Conservation (phyloP, 2,888 invertebrate genomes). For the Erannis defoliaria region DNA sequence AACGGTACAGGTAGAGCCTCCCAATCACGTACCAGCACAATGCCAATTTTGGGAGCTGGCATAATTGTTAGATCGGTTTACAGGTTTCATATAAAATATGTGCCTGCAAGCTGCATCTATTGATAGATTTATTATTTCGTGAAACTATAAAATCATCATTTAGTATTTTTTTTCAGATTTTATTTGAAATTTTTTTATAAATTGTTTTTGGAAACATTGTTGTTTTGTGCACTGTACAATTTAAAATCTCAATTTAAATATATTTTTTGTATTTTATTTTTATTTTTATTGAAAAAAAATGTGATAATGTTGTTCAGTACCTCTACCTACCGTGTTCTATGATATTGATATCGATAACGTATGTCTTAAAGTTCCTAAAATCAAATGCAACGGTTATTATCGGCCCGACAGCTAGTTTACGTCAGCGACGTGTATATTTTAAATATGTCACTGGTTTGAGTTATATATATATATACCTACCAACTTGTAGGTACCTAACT, state of each 20-base stretch:
- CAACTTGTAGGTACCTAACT: not conserved
- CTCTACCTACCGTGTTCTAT: slow-evolving; percentile 27
- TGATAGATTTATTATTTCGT: not conserved
- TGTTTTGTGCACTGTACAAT: too few relatives aligned
- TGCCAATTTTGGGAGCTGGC: not conserved
- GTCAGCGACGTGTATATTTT: too few relatives aligned
- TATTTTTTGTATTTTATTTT: slow-evolving; percentile 5
- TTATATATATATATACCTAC: too few relatives aligned
- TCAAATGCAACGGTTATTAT: slow-evolving; percentile 26
- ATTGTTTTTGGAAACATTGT: too few relatives aligned
- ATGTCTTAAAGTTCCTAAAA: slow-evolving; percentile 56
- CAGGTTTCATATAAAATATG: slow-evolving; percentile 6
- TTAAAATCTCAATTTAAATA: not conserved
- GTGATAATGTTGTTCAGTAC: slow-evolving; percentile 31
- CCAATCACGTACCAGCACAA: not conserved
- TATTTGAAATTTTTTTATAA: slow-evolving; percentile 33
- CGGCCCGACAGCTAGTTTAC: not conserved
- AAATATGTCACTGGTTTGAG: too few relatives aligned
- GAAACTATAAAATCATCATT: not conserved
- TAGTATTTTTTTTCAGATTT: not conserved
- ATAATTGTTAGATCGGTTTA: not conserved
- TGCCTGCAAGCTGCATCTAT: not conserved
- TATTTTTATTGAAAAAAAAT: slow-evolving; percentile 30
- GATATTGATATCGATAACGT: slow-evolving; percentile 26
- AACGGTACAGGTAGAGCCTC: slow-evolving; percentile 76